Evolutionary conservation across 2,797 vertebrate genomes (phyloP), one percentile per base, ranked within the genome.

Genomic region (Gallinago solitaria): DNA sequence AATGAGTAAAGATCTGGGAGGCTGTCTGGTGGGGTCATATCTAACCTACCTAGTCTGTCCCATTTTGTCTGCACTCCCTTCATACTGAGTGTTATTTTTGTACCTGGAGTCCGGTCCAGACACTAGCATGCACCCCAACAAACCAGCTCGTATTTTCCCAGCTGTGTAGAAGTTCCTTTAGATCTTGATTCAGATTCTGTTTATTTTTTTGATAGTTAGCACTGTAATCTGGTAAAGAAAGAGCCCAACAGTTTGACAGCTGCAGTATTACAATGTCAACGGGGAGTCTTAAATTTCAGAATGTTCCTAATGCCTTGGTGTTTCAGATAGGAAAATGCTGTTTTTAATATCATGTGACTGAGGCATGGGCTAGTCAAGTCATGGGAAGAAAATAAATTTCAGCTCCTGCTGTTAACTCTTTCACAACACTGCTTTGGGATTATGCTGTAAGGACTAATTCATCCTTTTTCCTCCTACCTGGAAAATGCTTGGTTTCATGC

Each of bases 1-100:
- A 95, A 96, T 87, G 87, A 83, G 30, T 73, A 88, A 90, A 90
- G 89, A 95, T 79, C 85, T 94, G 76, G 56, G 80, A 91, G 87
- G 85, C 63, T 93, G 74, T 81, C 89, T 95, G 70, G 15, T 91
- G 69, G 91, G 67, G 51, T 95, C 79, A 84, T 67, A 94, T 76
- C 89, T 94, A 84, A 73, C 57, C 65, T 75, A 54, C 75, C 85
- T 87, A 68, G 47, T 21, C 61, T 70, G 76, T 57, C 43, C 43
- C 9, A 0, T 63, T 70, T 73, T 76, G 25, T 53, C 80, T 82
- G 74, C 81, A 76, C 33, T 94, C n/a, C 32, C 39, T 90, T 88
- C 56, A 56, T 27, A 56, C 9, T 48, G 39, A 64, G 43, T 0
- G 1, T 59, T 78, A 32, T 24, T 92, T 88, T 39, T 78, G 30